phyloP scores from a whole-genome alignment of 1,140 invertebrate genomes.

The Galleria mellonella region DNA sequence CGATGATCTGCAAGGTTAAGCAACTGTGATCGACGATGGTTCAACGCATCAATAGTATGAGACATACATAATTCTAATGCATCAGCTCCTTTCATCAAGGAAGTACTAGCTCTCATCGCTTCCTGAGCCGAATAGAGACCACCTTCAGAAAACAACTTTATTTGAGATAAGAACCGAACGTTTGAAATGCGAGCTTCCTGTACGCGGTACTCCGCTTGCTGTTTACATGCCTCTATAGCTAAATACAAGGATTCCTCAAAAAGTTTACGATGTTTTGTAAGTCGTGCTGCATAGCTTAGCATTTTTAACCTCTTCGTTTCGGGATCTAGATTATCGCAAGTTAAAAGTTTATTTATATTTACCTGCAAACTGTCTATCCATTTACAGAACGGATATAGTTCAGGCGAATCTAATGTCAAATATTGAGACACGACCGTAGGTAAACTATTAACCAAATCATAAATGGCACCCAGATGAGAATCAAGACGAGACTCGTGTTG shows the following conservation, averaged over 20 bases:
- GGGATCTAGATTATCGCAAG: constrained; percentile 20
- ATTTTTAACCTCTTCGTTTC: constrained; percentile 47
- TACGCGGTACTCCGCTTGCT: constrained; percentile 22
- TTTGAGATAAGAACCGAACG: constrained; percentile 30
- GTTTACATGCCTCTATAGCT: constrained; percentile 27
- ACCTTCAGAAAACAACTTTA: constrained; percentile 48
- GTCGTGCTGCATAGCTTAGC: constrained; percentile 40
- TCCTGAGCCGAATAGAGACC: constrained; percentile 39
- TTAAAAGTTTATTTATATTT: constrained; percentile 27
- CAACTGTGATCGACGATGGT: constrained; percentile 31
- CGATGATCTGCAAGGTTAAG: constrained; percentile 33
- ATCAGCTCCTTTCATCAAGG: constrained; percentile 33
- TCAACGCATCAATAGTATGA: constrained; percentile 24
- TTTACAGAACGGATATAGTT: constrained; percentile 40
- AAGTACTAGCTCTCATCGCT: constrained; percentile 24
- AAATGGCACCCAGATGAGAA: constrained; percentile 44
- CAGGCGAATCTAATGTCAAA: constrained; percentile 27
- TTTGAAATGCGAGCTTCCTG: constrained; percentile 44
- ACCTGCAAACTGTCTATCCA: constrained; percentile 32
- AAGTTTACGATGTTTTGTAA: constrained; percentile 28
- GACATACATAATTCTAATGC: constrained; percentile 29
- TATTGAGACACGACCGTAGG: constrained; percentile 32
- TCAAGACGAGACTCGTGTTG: constrained; percentile 37
- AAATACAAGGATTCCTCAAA: constrained; percentile 42
- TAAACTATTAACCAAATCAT: constrained; percentile 28